Base-by-base conservation (phyloP, 2,113 vertebrate species). In the Aegotheles bennettii region DNA sequence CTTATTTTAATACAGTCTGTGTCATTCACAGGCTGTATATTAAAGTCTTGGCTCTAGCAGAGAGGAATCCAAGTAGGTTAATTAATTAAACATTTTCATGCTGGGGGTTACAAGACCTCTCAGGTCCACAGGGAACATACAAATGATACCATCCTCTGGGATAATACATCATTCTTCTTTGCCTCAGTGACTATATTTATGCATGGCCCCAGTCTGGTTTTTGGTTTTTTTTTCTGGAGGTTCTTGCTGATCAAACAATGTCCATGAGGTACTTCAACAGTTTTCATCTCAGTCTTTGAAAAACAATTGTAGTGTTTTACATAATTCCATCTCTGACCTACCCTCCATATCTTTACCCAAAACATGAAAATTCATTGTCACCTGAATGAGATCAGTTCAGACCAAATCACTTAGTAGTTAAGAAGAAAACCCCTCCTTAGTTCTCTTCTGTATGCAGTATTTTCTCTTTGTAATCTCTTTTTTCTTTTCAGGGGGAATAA, bases 11-110 rank as follows among this genome's bases (percentile, higher is more conserved):
- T 61, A 31, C 3, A 48, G 18, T 31, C 67, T 76, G 9, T 84
- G 65, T 50, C 78, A 75, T 38, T 85, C 78, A 61, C 47, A 38
- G 54, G 15, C 20, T 71, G 29, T 85, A 50, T 89, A 63, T 71
- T 87, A 88, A 81, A 70, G 36, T 38, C 54, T 69, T 68, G 63
- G n/a, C 63, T 89, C 45, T 64, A 70, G 48, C 63, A 89, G 91
- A 84, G 80, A 92, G 35, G 29, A 67, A 88, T 83, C 17, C 67
- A 89, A 48, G 76, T 64, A 86, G 59, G 89, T 94, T 80, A 90
- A 96, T 95, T 94, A 96, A 84, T 87, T 77, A 80, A 93, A 74
- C 80, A 73, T 94, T 92, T 90, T 74, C 51, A 20, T 84, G 75
- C 64, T 75, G 56, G 4, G 54, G n/a, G 36, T 93, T 87, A 60